Evolutionary conservation across 2,113 vertebrate species (phyloP).

Genomic region (Microtus montanus): DNA sequence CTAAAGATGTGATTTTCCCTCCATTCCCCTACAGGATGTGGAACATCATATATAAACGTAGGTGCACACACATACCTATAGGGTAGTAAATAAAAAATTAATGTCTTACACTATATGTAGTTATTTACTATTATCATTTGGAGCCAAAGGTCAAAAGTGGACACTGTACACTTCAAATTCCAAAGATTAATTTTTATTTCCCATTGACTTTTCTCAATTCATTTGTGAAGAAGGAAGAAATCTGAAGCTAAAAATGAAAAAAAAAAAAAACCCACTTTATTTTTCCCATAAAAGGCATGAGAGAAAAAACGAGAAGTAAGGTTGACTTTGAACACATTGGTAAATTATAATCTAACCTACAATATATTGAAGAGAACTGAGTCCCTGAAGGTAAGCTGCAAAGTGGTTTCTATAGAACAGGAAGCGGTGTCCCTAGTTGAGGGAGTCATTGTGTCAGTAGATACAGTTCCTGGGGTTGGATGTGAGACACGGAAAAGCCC

Average conservation of each 20-base stretch:
- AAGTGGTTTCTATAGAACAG: background rate
- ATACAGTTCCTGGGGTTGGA: background rate
- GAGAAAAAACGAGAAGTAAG: background rate
- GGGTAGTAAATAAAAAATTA: too few species aligned
- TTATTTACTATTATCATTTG: background rate
- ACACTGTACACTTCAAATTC: background rate
- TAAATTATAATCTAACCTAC: constrained; percentile 7
- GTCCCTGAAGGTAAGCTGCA: background rate
- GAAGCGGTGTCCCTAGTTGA: background rate
- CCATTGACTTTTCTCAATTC: constrained; percentile 41
- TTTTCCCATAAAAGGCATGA: constrained; percentile 14
- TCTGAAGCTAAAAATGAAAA: background rate
- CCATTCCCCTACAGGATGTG: background rate
- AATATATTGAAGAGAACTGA: background rate
- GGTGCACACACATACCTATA: background rate
- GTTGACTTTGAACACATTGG: background rate
- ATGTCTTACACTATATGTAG: background rate
- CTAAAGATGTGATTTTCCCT: background rate
- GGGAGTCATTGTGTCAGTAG: background rate
- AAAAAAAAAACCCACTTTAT: background rate
- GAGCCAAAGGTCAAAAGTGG: constrained; percentile 24
- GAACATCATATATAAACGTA: background rate
- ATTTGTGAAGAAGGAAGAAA: background rate
- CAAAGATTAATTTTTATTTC: constrained; percentile 45
- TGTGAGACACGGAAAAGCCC: background rate